Conservation (phyloP, 2,113 vertebrate species). For the Condylura cristata region DNA sequence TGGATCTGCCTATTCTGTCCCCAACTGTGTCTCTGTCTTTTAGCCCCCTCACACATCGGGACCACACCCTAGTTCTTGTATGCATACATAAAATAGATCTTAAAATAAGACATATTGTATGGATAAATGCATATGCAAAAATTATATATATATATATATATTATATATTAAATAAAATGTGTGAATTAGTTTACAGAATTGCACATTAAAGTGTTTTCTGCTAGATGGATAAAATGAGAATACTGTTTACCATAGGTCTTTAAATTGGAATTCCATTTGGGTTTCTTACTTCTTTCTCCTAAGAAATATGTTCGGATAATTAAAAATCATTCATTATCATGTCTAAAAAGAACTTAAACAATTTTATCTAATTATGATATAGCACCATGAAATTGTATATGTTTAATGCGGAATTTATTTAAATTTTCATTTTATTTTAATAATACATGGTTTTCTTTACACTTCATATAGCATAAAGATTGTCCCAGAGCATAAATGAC, state of each 20-base stretch:
- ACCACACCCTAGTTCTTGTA: too few species aligned
- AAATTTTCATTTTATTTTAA: background rate
- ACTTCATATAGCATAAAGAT: background rate
- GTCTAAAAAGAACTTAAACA: background rate
- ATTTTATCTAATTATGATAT: background rate
- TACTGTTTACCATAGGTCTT: background rate
- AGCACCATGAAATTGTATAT: background rate
- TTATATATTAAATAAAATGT: too few species aligned
- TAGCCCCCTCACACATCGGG: too few species aligned
- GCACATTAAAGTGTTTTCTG: background rate
- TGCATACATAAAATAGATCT: too few species aligned
- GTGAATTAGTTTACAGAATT: background rate
- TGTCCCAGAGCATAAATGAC: background rate
- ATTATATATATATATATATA: too few species aligned
- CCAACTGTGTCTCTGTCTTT: too few species aligned
- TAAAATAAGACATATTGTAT: too few species aligned
- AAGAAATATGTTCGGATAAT: background rate
- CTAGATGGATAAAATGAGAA: background rate
- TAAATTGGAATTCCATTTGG: background rate
- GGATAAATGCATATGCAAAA: too few species aligned
- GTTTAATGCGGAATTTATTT: background rate
- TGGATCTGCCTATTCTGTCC: too few species aligned
- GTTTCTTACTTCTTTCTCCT: background rate
- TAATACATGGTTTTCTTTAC: background rate
- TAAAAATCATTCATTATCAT: background rate